Base-by-base conservation (phyloP, 2,888 invertebrate genomes). In the Bembecia ichneumoniformis region DNA sequence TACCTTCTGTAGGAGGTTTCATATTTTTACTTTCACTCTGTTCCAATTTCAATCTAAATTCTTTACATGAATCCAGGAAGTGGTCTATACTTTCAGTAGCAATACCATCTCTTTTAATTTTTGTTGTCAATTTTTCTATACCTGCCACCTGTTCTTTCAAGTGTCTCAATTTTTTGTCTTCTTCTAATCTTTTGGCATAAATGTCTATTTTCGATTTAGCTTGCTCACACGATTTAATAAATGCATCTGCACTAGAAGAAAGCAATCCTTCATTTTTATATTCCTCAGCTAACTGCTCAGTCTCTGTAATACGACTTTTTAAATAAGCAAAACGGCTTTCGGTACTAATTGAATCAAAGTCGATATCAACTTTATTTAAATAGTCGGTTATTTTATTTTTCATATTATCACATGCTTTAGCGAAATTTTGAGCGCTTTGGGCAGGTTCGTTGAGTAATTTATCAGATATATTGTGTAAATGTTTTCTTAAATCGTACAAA, bases 51-150 rank as follows among this genome's bases (percentile, higher is more conserved):
- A 9, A n/a, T 52, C 63, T 63, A 52, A 67, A 66, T 15, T 63
- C 52, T 57, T 59, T 57, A 48, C 71, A 73, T 9, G 59, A 56
- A 1, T 47, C 49, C 11, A 68, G 50, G 50, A 75, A 70, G 1
- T 57, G 53, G 3, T 61, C 58, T 4, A 72, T 51, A 44, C 62
- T 68, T 3, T 48, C 5, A 7, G 62, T 52, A 3, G 46, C 46
- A 11, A 64, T 20, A 15, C 58, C 56, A 14, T 57, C 55, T 10
- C 57, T 40, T 51, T 61, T 51, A 3, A 60, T 52, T 7, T 54
- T 50, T n/a, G 35, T 46, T 1, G 65, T 61, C 3, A 66, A 47
- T 17, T 54, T 49, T 56, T 69, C 64, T 36, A 70, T 47, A 34
- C 58, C 49, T 14, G 45, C 43, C 0, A 68, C 54, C 16, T 64